Conservation (phyloP, 2,888 invertebrate species). For the Pseudococcus viburni region DNA sequence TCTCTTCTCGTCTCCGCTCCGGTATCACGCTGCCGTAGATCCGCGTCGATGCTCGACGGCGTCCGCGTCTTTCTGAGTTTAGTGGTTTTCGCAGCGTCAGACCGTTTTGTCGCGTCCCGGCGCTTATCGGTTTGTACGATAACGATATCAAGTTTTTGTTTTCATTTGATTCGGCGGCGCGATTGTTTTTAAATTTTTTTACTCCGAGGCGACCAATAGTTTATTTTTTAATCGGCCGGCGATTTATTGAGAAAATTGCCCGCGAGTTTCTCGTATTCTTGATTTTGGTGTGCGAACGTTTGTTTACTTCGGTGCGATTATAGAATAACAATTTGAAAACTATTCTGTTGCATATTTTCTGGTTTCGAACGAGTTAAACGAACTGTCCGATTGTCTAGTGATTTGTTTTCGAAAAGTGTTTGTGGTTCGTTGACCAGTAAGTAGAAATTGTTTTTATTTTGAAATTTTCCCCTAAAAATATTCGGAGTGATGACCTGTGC, state of each 20-base stretch:
- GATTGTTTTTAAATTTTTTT: constrained; percentile 54
- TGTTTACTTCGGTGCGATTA: background rate
- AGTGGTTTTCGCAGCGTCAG: constrained; percentile 63
- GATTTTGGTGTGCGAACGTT: background rate
- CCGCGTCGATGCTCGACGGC: constrained; percentile 11
- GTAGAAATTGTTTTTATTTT: constrained; percentile 38
- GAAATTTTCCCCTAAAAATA: background rate
- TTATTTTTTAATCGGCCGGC: constrained; percentile 9
- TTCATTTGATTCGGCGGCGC: background rate
- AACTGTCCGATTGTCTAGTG: background rate
- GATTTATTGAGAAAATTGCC: background rate
- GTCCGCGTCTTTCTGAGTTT: constrained; percentile 59
- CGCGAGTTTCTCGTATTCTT: background rate
- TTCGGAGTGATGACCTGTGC: background rate
- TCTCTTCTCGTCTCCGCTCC: background rate
- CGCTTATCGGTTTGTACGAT: constrained; percentile 64
- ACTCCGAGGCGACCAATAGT: background rate
- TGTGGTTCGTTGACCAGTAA: constrained; percentile 60
- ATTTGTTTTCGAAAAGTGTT: constrained; percentile 33
- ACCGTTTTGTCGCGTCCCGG: constrained; percentile 65
- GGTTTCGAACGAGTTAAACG: constrained; percentile 11
- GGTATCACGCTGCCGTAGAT: constrained; percentile 19
- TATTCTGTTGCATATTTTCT: constrained; percentile 18
- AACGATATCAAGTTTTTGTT: constrained; percentile 38
- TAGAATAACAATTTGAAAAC: background rate